These are phyloP conservation scores for Allygus modestus DNA, from an alignment of 2,888 invertebrate species.

Conservation along the genomic window DNA sequence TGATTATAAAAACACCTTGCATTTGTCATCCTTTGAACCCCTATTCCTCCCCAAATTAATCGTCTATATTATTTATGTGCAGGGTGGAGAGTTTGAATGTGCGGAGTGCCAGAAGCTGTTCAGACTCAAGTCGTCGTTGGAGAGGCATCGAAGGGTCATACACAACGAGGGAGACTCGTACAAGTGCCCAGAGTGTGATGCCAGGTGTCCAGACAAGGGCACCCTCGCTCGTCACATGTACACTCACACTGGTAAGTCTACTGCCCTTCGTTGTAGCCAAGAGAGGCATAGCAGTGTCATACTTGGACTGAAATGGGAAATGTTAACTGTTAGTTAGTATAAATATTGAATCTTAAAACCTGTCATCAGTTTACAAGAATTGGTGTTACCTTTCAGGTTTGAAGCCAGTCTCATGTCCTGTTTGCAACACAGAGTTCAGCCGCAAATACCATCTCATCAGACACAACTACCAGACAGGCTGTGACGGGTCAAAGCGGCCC, in stretches of 20 bases:
- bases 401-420: slow-evolving; percentile 81
- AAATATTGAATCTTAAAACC: no score
- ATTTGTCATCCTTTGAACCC: no score
- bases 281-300: no score
- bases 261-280: no score
- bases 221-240: slow-evolving; percentile 82
- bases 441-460: slow-evolving; percentile 86
- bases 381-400: no score
- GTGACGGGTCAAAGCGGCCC: slow-evolving; percentile 79
- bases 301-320: no score
- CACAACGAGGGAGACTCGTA: slow-evolving; percentile 82
- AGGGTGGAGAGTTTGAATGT: slow-evolving; percentile 78
- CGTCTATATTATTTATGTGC: no score
- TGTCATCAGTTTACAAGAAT: no score
- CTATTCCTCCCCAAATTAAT: no score
- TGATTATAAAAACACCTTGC: no score
- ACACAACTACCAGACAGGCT: slow-evolving; percentile 83
- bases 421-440: slow-evolving; percentile 85
- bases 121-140: slow-evolving; percentile 81
- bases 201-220: slow-evolving; percentile 80
- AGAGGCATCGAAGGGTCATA: slow-evolving; percentile 82
- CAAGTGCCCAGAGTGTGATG: slow-evolving; percentile 82
- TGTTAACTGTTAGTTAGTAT: no score
- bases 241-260: slow-evolving; percentile 78
- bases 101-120: slow-evolving; percentile 85